Conservation (phyloP, 1,140 invertebrate species). For the Lepidostoma basale region DNA sequence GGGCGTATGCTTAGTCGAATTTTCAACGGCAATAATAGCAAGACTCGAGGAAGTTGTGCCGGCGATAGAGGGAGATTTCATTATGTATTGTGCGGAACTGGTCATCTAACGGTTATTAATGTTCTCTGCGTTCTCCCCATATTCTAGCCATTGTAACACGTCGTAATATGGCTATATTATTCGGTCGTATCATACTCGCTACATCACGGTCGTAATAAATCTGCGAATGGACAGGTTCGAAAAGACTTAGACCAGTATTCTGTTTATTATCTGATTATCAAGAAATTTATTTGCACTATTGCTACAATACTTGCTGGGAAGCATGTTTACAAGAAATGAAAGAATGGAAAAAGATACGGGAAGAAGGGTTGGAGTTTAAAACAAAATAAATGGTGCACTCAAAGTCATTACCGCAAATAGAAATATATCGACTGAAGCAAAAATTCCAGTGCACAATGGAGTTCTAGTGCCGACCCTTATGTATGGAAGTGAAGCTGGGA, state of each 20-base stretch:
- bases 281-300: too few relatives aligned
- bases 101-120: constrained; percentile 5
- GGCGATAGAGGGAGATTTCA: constrained; percentile 21
- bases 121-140: neutral
- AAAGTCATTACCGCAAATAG: too few relatives aligned
- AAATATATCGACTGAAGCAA: too few relatives aligned
- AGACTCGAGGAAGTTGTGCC: constrained; percentile 10
- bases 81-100: constrained; percentile 24
- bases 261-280: too few relatives aligned
- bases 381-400: too few relatives aligned
- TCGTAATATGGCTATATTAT: neutral
- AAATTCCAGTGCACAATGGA: too few relatives aligned
- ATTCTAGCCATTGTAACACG: neutral
- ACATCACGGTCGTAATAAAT: constrained; percentile 1
- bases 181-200: neutral
- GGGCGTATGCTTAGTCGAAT: constrained; percentile 12
- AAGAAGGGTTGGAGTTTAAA: too few relatives aligned
- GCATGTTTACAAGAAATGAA: too few relatives aligned
- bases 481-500: too few relatives aligned
- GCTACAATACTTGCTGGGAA: too few relatives aligned
- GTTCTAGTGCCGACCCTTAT: too few relatives aligned
- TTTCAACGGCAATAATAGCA: constrained; percentile 19
- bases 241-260: neutral
- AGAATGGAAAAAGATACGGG: too few relatives aligned
- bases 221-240: neutral